Conservation (phyloP, 2,888 invertebrate species). For the Tenthredo mesomela region DNA sequence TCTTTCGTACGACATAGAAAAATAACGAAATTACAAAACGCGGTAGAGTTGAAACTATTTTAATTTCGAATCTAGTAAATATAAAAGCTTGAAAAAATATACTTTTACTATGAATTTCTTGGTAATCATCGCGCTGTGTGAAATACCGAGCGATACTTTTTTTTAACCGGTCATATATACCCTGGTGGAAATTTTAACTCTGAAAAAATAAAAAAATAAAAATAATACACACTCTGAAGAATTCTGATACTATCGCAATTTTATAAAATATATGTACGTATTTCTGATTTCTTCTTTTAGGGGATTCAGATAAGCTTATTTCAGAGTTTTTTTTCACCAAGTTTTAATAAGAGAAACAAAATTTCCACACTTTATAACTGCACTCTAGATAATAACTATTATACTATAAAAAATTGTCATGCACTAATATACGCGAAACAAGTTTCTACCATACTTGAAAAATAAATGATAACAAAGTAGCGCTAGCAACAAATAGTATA, state of each 20-base stretch:
- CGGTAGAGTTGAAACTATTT: neutral
- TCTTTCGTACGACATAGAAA: neutral
- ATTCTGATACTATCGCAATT: neutral
- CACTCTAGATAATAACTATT: neutral
- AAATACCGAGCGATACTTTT: neutral
- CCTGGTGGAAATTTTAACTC: neutral
- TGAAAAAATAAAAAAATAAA: neutral
- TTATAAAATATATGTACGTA: neutral
- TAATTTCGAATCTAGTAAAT: neutral
- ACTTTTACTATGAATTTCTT: conserved; percentile 9
- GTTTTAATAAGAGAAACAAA: neutral
- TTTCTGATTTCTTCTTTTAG: neutral
- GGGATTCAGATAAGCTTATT: neutral
- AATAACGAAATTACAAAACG: neutral
- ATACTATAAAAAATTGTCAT: neutral
- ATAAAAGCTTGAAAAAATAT: conserved; percentile 12
- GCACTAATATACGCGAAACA: conserved; percentile 28
- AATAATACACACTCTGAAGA: neutral
- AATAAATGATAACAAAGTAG: neutral
- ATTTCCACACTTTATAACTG: neutral
- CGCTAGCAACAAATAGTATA: neutral
- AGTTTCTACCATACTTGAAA: conserved; percentile 7
- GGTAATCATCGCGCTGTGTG: neutral
- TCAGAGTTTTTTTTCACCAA: neutral
- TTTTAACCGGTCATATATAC: neutral